Conservation (phyloP, 1,140 invertebrate genomes). For the Drosophila neocordata region DNA sequence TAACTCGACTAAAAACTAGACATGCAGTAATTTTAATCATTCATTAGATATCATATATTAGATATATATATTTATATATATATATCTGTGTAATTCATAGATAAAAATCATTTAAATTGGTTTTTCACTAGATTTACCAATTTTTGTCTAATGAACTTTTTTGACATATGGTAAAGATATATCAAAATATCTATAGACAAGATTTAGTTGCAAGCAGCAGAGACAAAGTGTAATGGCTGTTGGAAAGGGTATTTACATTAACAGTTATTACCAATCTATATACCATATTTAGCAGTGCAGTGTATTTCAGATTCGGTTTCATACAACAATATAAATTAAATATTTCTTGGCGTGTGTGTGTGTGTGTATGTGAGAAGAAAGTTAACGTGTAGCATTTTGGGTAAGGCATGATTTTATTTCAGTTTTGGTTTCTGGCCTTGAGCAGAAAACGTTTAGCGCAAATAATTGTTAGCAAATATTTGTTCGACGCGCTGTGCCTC, state of each 20-base stretch:
- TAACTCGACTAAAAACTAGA: not conserved
- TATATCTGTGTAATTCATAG: too few species aligned
- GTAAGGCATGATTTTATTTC: not conserved
- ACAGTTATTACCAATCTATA: too few species aligned
- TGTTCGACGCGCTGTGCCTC: conserved; percentile 29
- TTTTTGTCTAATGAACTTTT: too few species aligned
- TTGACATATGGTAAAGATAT: too few species aligned
- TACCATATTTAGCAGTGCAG: not conserved
- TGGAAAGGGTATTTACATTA: too few species aligned
- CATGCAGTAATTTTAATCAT: not conserved
- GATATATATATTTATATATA: too few species aligned
- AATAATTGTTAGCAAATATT: conserved; percentile 73
- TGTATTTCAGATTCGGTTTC: not conserved
- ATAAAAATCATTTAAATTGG: too few species aligned
- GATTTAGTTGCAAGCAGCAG: too few species aligned
- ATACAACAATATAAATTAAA: not conserved
- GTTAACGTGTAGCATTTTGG: not conserved
- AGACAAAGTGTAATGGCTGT: too few species aligned
- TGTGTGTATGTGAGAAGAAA: conserved; percentile 4
- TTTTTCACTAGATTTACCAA: too few species aligned
- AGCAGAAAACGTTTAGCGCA: conserved; percentile 53
- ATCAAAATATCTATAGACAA: too few species aligned
- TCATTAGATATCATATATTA: too few species aligned
- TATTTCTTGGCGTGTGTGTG: not conserved
- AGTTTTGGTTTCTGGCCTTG: conserved; percentile 5